These are phyloP conservation scores for Danionella cerebrum DNA, from an alignment of 2,113 vertebrate genomes.

Conservation along the genomic window DNA sequence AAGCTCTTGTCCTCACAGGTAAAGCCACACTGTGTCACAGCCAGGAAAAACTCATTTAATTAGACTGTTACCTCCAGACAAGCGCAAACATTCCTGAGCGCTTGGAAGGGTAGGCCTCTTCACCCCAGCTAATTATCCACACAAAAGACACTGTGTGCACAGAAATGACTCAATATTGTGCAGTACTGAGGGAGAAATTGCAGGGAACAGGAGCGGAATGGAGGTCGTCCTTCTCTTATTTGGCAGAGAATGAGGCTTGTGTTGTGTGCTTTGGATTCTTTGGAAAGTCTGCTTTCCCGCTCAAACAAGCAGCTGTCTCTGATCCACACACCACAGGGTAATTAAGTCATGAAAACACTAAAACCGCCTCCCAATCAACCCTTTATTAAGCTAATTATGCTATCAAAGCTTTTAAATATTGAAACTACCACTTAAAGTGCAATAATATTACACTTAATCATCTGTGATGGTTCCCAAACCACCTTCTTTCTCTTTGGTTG, in stretches of 20 bases:
- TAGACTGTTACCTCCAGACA: constrained; percentile 43
- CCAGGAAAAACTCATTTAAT: constrained; percentile 58
- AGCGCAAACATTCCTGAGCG: constrained; percentile 37
- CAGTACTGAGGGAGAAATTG: constrained; percentile 3
- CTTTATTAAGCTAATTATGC: not conserved
- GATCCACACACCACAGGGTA: not conserved
- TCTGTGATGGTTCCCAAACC: too few species aligned
- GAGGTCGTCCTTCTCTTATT: constrained; percentile 12
- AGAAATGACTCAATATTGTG: not conserved
- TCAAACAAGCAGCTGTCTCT: not conserved
- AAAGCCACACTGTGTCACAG: constrained; percentile 41
- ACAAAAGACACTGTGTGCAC: constrained; percentile 46
- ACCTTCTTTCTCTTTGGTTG: too few species aligned
- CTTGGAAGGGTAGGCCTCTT: constrained; percentile 51
- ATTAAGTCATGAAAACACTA: not conserved
- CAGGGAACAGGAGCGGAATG: not conserved
- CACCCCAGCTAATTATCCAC: constrained; percentile 38
- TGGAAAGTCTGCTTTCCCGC: not conserved
- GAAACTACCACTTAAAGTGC: too few species aligned
- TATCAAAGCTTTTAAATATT: too few species aligned
- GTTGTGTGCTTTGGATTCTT: not conserved
- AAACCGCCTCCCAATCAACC: not conserved
- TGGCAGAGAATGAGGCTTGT: not conserved
- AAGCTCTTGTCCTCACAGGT: constrained; percentile 46
- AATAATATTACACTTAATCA: too few species aligned